Percentiles rank a stretch among this genome's conserved stretches.
Conservation (phyloP, 2,113 vertebrate genomes). For the human region DNA sequence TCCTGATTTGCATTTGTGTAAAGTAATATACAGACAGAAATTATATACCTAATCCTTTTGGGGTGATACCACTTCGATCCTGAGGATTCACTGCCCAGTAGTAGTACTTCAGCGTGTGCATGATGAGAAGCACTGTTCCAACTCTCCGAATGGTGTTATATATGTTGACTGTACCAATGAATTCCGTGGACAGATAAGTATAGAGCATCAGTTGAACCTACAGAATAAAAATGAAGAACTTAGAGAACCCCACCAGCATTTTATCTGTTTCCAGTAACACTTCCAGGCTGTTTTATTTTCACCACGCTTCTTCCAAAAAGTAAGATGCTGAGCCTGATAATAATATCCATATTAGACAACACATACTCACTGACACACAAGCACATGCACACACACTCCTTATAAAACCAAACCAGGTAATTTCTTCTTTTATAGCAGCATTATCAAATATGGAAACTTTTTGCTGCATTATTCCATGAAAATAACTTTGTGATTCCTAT, state of each 20-base stretch:
- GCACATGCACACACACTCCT: background rate
- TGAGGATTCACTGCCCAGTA: slow-evolving; percentile 97
- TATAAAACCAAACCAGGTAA: background rate
- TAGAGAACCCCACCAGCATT: background rate
- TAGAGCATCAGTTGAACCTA: slow-evolving; percentile 95
- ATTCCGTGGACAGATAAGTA: slow-evolving; percentile 97
- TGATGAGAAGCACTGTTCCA: slow-evolving; percentile 95
- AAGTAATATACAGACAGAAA: background rate
- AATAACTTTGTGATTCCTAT: background rate
- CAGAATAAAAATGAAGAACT: slow-evolving; percentile 51
- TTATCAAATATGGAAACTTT: background rate
- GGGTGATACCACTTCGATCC: slow-evolving; percentile 94
- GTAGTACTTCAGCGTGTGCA: slow-evolving; percentile 97
- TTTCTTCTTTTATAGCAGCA: background rate
- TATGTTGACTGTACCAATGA: slow-evolving; percentile 96
- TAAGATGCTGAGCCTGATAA: background rate
- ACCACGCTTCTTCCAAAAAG: background rate
- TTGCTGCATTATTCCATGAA: background rate
- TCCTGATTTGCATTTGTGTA: background rate
- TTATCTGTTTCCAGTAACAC: background rate
- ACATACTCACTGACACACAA: background rate
- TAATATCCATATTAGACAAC: background rate
- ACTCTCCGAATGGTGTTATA: slow-evolving; percentile 96
- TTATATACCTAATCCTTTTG: slow-evolving; percentile 92
- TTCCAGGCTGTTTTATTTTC: background rate